Base-by-base conservation (phyloP, 2,888 invertebrate species). In the Patella ulyssiponensis region DNA sequence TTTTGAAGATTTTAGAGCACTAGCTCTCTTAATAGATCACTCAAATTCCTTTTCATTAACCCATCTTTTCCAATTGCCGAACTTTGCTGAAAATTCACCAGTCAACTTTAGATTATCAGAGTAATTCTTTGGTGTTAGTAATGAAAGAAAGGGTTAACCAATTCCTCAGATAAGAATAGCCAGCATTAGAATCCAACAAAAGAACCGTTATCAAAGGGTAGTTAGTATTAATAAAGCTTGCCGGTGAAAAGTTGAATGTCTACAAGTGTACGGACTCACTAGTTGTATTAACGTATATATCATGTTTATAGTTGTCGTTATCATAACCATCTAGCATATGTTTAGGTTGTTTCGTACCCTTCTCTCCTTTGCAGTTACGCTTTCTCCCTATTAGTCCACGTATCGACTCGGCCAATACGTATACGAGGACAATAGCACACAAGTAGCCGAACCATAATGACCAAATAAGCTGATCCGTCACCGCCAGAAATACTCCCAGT, bases 391-490 rank as follows among this genome's bases (percentile, higher is more conserved):
- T 15, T 44, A 75, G n/a, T 3, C 75, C 69, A 44, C 77, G 70
- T 4, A 27, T 23, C 27, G 72, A 69, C 33, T 82, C 80, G 1
- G 77, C 79, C 7, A 81, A 53, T 17, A 80, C 12, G 75, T 77
- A 75, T 33, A 82, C 58, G 3, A 84, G 23, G 9, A 85, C 52
- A 12, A 85, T 53, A 15, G 83, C 17, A 7, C 79, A 80, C 2
- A 86, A 73, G 75, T 85, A 86, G 27, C 77, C 79, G 70, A 83
- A 82, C 86, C 86, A 86, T 23, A 83, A 64, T 20, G 77, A 76
- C 84, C 85, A 83, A 72, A 84, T 76, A 4, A 81, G 54, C 11
- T 71, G 69, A 44, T 69, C 51, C 7, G 80, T 52, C 14, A 81
- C 77, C 17, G 82, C 84, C 27, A 86, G 74, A 76, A 86, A 85